Evolutionary conservation across 2,888 invertebrate genomes (phyloP).

Genomic region (Dicycla oo): DNA sequence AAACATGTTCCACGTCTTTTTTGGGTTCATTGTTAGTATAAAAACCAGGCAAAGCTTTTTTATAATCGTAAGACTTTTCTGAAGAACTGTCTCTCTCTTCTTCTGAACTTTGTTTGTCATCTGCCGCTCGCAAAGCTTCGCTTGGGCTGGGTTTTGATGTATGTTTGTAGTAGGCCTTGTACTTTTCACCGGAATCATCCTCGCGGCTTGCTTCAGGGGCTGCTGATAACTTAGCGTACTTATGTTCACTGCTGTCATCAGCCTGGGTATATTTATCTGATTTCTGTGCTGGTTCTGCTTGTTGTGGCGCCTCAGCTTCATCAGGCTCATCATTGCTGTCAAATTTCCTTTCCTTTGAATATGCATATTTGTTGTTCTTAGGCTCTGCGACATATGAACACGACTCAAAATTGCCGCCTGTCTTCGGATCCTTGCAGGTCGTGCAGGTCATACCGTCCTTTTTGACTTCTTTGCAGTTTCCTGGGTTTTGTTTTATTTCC

Average conservation of each 20-base stretch:
- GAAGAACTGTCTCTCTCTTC: constrained; percentile 76
- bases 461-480: constrained; percentile 92
- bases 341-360: constrained; percentile 91
- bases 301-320: constrained; percentile 84
- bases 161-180: constrained; percentile 84
- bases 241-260: constrained; percentile 75
- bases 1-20: constrained; percentile 92
- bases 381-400: constrained; percentile 95
- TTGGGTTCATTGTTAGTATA: constrained; percentile 90
- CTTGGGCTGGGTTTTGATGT: constrained; percentile 81
- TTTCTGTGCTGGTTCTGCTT: constrained; percentile 78
- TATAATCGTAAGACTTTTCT: constrained; percentile 85
- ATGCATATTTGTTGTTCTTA: constrained; percentile 93
- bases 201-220: constrained; percentile 73
- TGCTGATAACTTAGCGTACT: constrained; percentile 74
- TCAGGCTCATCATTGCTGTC: constrained; percentile 91
- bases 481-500: constrained; percentile 91
- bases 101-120: constrained; percentile 79
- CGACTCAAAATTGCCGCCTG: constrained; percentile 94
- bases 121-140: constrained; percentile 80
- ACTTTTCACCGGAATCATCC: constrained; percentile 79
- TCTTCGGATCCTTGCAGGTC: constrained; percentile 93
- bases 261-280: constrained; percentile 79
- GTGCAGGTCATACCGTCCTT: constrained; percentile 93
- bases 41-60: constrained; percentile 86